Percentiles rank a stretch among this genome's conserved stretches.
Conservation (phyloP, 2,113 vertebrate genomes). For the Camarhynchus parvulus region DNA sequence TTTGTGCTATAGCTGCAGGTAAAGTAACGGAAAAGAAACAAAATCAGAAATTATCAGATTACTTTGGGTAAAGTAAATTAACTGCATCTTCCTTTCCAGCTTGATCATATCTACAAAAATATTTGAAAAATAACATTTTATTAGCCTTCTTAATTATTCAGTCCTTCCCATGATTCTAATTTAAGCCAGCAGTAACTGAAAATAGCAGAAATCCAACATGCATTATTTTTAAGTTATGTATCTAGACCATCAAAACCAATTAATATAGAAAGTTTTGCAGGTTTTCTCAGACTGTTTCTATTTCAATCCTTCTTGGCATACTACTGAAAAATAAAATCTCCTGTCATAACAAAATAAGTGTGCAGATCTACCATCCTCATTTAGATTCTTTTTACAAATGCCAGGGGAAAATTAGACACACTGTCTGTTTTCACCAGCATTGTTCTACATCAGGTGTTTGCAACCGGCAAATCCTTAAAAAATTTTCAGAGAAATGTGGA, state of each 20-base stretch:
- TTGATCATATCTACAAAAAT: neutral
- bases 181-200: neutral
- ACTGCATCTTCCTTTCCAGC: neutral
- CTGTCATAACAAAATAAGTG: neutral
- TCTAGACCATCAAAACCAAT: neutral
- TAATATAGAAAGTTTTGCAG: neutral
- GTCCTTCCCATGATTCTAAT: neutral
- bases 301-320: neutral
- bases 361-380: neutral
- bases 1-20: neutral
- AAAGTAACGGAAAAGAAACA: neutral
- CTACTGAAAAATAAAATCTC: neutral
- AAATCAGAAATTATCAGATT: neutral
- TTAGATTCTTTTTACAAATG: neutral
- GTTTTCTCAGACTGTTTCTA: neutral
- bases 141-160: neutral
- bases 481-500: neutral
- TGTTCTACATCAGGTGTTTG: neutral
- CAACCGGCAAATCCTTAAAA: neutral
- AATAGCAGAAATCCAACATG: neutral
- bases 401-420: neutral
- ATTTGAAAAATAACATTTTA: neutral
- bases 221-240: neutral
- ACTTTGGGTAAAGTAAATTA: neutral
- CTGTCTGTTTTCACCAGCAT: neutral